Percentiles rank a stretch among this genome's conserved stretches.
phyloP scores from a whole-genome alignment of 2,797 vertebrate genomes.

The Aplochiton taeniatus region DNA sequence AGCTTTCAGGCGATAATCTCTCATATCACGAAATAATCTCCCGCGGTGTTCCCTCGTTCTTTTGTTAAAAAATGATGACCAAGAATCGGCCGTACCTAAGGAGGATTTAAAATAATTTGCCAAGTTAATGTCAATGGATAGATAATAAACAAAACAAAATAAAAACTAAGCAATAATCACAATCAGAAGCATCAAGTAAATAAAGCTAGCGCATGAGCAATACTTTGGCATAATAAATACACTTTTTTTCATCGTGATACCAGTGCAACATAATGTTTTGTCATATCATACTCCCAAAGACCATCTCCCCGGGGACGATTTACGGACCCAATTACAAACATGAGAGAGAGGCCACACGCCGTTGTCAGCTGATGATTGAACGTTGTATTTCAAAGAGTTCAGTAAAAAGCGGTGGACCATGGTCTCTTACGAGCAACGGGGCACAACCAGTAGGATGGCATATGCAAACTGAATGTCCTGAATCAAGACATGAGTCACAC shows the following conservation, averaged over 20 bases:
- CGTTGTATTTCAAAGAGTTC: background rate
- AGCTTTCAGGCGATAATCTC: too few relatives aligned
- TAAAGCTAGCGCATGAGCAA: slow-evolving; percentile 50
- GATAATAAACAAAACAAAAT: slow-evolving; percentile 24
- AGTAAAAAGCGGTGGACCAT: slow-evolving; percentile 7
- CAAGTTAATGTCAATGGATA: slow-evolving; percentile 29
- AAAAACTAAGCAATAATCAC: slow-evolving; percentile 17
- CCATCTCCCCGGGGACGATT: background rate
- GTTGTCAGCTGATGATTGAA: background rate
- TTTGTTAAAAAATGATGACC: too few relatives aligned
- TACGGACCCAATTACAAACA: background rate
- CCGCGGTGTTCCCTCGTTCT: too few relatives aligned
- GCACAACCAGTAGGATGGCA: too few relatives aligned
- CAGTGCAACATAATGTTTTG: background rate
- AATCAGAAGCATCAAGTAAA: slow-evolving; percentile 24
- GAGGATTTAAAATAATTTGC: background rate
- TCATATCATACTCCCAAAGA: too few relatives aligned
- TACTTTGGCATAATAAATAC: slow-evolving; percentile 64
- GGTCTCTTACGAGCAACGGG: background rate
- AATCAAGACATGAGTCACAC: too few relatives aligned
- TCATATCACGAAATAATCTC: too few relatives aligned
- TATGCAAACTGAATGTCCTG: too few relatives aligned
- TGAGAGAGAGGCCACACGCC: background rate
- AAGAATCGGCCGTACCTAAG: too few relatives aligned
- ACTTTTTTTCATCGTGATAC: slow-evolving; percentile 6